Percentiles rank a stretch among this genome's conserved stretches.
Evolutionary conservation across 1,140 invertebrate species (phyloP).

Genomic region (Heterodera carotae): DNA sequence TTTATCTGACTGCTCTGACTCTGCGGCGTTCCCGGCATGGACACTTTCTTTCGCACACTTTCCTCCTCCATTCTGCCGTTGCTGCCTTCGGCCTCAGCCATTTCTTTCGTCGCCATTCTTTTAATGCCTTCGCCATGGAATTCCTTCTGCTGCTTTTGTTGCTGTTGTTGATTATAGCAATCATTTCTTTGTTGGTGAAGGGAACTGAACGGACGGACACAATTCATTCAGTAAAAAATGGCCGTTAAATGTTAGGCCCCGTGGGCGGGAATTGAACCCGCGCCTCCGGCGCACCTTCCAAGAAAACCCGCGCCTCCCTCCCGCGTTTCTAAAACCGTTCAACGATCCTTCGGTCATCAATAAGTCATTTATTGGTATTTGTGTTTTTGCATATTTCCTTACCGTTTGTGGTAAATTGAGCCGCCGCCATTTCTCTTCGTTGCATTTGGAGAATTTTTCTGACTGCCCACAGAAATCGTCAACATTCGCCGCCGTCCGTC

Average conservation of each 20-base stretch:
- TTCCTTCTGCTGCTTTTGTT: not conserved
- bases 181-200: constrained; percentile 6
- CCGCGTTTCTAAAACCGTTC: too few species aligned
- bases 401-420: constrained; percentile 32
- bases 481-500: constrained; percentile 21
- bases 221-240: too few species aligned
- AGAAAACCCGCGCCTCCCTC: too few species aligned
- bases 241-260: too few species aligned
- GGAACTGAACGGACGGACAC: constrained; percentile 1
- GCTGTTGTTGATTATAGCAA: not conserved
- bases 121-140: not conserved
- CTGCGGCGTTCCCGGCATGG: not conserved
- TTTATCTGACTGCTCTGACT: not conserved
- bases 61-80: not conserved
- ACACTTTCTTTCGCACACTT: not conserved
- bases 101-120: not conserved
- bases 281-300: too few species aligned
- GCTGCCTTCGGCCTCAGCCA: not conserved
- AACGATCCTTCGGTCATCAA: too few species aligned
- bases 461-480: not conserved
- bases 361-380: too few species aligned
- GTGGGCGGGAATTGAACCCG: too few species aligned
- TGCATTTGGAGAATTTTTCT: not conserved
- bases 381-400: not conserved
- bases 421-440: not conserved